These are phyloP conservation scores for Hoplostethus atlanticus DNA, from an alignment of 2,797 vertebrate species.

Conservation along the genomic window DNA sequence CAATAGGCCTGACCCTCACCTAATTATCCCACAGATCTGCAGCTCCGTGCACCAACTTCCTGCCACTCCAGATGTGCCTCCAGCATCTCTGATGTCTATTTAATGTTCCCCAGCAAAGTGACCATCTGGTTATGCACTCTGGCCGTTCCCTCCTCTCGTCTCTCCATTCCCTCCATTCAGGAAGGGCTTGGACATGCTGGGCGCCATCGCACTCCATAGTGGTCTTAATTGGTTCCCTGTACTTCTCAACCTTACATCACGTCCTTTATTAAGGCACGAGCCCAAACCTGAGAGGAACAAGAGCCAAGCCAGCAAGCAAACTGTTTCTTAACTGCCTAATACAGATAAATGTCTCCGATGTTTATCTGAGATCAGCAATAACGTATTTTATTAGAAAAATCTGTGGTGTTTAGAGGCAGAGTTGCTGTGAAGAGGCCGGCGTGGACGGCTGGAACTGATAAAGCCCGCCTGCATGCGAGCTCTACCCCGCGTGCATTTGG, in stretches of 20 bases:
- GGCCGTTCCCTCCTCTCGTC: conserved; percentile 1
- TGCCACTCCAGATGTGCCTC: conserved; percentile 79
- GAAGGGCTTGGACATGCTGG: conserved; percentile 6
- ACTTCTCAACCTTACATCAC: not conserved
- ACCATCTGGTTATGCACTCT: conserved; percentile 77
- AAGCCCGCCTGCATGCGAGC: conserved; percentile 1
- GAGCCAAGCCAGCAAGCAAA: too few species aligned
- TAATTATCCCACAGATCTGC: conserved; percentile 75
- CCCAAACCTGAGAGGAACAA: not conserved
- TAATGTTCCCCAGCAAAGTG: conserved; percentile 76
- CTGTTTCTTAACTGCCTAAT: too few species aligned
- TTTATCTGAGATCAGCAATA: conserved; percentile 3
- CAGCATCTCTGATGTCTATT: conserved; percentile 80
- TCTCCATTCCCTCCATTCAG: conserved; percentile 20
- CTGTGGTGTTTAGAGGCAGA: not conserved
- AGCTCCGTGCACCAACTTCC: conserved; percentile 69
- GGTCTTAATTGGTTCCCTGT: conserved; percentile 29
- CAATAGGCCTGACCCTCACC: conserved; percentile 43
- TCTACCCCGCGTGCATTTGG: conserved; percentile 14
- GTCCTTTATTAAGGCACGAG: not conserved
- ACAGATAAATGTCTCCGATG: not conserved
- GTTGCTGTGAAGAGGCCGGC: not conserved
- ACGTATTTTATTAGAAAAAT: not conserved
- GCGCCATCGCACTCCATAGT: conserved; percentile 15
- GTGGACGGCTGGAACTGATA: conserved; percentile 5